These are phyloP conservation scores for Apis dorsata DNA, from an alignment of 1,140 invertebrate species.

Conservation along the genomic window DNA sequence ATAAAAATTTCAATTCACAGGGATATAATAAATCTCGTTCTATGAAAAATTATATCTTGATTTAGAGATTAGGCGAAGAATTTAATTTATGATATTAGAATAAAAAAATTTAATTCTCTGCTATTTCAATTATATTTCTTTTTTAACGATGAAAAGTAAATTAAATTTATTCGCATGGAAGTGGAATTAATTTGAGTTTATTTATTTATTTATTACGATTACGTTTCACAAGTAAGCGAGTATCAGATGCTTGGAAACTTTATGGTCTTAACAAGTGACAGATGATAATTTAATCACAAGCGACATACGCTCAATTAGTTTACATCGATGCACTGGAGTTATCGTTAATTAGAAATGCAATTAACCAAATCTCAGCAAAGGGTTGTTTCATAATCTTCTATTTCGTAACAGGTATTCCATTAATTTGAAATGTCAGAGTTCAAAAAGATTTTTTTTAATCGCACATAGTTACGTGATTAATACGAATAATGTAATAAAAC, in stretches of 20 bases:
- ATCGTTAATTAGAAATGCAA: constrained; percentile 17
- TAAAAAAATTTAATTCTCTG: not conserved
- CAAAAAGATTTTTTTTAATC: not conserved
- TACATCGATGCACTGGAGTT: not conserved
- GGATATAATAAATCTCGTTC: not conserved
- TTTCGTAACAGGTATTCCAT: not conserved
- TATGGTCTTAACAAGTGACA: not conserved
- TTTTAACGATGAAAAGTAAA: not conserved
- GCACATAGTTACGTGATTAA: not conserved
- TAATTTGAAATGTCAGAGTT: constrained; percentile 51
- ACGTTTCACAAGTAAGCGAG: not conserved
- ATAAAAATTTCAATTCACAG: not conserved
- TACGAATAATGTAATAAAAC: too few species aligned
- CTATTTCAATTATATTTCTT: not conserved
- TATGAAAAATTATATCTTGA: not conserved
- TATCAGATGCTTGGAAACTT: not conserved
- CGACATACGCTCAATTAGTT: not conserved
- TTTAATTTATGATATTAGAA: not conserved
- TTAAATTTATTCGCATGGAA: not conserved
- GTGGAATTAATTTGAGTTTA: not conserved
- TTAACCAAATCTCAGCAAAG: constrained; percentile 5
- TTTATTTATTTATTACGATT: not conserved
- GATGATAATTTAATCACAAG: constrained; percentile 13
- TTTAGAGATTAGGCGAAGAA: not conserved
- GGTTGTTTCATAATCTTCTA: not conserved